These are phyloP conservation scores for Pseudotriccus pelzelni DNA, from an alignment of 2,797 vertebrate genomes.

Conservation along the genomic window DNA sequence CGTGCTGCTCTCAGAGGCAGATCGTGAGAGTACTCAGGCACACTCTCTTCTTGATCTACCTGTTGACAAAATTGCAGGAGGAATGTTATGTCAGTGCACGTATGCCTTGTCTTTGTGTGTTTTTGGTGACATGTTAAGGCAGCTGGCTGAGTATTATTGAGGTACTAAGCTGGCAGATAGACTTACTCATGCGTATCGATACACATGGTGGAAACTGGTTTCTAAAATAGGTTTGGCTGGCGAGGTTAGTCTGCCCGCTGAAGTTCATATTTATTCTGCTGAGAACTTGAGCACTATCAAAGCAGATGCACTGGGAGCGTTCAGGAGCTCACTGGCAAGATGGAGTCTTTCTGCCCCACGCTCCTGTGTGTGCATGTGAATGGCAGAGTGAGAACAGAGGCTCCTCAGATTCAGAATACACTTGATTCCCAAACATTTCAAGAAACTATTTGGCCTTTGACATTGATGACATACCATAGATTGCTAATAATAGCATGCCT, in stretches of 20 bases:
- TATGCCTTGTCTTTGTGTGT: not conserved
- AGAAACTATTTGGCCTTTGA: conserved; percentile 65
- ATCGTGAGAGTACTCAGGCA: not conserved
- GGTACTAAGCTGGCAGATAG: not conserved
- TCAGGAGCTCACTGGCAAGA: not conserved
- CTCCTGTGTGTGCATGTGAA: not conserved
- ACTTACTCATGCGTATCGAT: not conserved
- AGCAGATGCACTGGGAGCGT: not conserved
- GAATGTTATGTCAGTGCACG: not conserved
- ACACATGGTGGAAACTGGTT: fast-evolving
- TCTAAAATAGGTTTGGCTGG: not conserved
- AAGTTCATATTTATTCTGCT: not conserved
- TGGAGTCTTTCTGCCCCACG: not conserved
- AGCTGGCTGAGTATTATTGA: not conserved
- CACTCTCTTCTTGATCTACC: not conserved
- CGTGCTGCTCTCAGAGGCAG: not conserved
- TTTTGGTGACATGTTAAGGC: not conserved
- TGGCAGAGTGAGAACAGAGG: not conserved
- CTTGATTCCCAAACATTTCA: conserved; percentile 52
- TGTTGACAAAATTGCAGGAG: not conserved
- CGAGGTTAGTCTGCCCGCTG: not conserved
- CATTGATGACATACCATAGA: conserved; percentile 50
- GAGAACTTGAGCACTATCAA: not conserved
- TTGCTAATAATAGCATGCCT: conserved; percentile 54
- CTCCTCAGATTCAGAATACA: not conserved